Evolutionary conservation across 2,888 invertebrate species (phyloP), one percentile per base, ranked within the genome.

Genomic region (Coenonympha arcania): DNA sequence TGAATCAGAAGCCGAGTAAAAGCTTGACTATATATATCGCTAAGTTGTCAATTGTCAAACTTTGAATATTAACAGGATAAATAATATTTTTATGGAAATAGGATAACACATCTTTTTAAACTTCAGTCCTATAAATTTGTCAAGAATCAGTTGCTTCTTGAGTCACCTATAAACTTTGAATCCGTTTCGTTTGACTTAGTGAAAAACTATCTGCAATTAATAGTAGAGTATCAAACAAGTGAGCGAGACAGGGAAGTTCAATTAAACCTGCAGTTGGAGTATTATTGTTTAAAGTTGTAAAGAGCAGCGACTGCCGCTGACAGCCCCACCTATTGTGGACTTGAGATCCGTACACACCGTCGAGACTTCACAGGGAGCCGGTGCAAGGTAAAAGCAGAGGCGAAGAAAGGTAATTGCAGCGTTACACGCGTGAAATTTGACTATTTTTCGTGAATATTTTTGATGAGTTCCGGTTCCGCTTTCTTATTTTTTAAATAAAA

Each of bases 241-340:
- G 50, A 33, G 47, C 37, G 40, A 53, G 53, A 47, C 45, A 53
- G 48, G 50, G 54, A 54, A 54, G 57, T 62, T 62, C 61, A 64
- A 61, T 63, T 61, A 63, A 62, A 55, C 48, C 58, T 63, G 62
- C 61, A 59, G 60, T 57, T 58, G 56, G 51, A 52, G 57, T 61
- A 62, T 63, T 63, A 63, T 64, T 65, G 64, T 65, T 59, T 62
- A 59, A 61, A 62, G 55, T 63, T 63, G 61, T 64, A 63, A 59
- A 59, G 63, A 63, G 59, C 54, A 54, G 59, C 59, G 56, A 54
- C 58, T 66, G 66, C 44, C 54, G 39, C 46, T 56, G 64, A 66
- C 66, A 66, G 63, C 57, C 58, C 58, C 61, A 62, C 61, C 65
- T 63, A 64, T 66, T 66, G 65, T 65, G 62, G 54, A 60, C 53